Evolutionary conservation across 2,888 invertebrate species (phyloP).

Genomic region (Thalpophila matura): DNA sequence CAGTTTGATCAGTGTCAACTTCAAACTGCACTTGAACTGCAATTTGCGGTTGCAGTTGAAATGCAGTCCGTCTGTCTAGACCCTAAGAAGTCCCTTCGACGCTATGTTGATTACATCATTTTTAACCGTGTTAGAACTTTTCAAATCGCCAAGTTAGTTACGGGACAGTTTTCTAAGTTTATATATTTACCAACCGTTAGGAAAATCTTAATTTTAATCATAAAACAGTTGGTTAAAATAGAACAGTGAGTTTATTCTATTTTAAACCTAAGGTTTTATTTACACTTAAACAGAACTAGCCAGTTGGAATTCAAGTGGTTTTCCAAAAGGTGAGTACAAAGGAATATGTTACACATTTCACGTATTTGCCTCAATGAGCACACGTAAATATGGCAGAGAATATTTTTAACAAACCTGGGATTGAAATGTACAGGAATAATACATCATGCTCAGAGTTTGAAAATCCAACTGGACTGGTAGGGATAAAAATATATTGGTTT

Average conservation of each 20-base stretch:
- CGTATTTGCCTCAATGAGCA: constrained; percentile 46
- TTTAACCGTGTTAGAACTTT: no score
- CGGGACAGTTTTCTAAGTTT: no score
- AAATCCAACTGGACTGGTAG: neutral
- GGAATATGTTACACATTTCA: constrained; percentile 32
- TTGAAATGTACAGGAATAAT: constrained; percentile 33
- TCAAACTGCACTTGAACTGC: no score
- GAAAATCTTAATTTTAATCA: neutral
- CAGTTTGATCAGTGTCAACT: no score
- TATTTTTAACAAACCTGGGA: constrained; percentile 43
- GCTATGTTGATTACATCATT: no score
- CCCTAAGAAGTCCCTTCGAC: no score
- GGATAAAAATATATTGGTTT: neutral
- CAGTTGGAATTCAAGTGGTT: constrained; percentile 37
- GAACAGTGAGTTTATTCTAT: neutral
- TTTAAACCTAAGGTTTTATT: constrained; percentile 7
- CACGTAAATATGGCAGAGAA: constrained; percentile 29
- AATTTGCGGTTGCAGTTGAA: no score
- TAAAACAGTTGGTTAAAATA: neutral
- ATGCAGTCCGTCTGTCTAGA: no score
- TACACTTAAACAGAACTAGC: constrained; percentile 30
- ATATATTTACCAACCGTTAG: no score
- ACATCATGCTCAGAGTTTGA: neutral
- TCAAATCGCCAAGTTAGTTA: no score
- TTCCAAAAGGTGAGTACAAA: constrained; percentile 40